phyloP scores from a whole-genome alignment of 1,140 invertebrate species.

The Lutraria rhynchaena region DNA sequence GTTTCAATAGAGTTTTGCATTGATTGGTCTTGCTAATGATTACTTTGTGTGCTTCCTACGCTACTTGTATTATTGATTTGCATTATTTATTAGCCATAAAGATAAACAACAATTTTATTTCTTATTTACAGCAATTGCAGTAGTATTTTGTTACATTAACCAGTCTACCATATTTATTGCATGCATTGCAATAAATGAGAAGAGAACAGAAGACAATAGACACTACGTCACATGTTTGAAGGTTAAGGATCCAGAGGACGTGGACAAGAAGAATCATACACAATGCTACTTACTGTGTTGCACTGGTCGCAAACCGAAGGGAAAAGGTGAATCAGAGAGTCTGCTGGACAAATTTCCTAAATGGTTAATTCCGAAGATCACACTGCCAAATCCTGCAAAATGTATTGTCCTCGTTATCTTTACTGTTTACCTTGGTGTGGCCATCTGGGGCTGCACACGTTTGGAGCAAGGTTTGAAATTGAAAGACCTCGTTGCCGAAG shows the following conservation, averaged over 20 bases:
- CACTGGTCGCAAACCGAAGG: constrained; percentile 31
- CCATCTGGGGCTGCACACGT: constrained; percentile 46
- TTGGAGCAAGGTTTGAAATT: constrained; percentile 51
- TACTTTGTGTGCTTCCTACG: background rate
- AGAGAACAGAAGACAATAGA: constrained; percentile 40
- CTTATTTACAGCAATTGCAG: constrained; percentile 61
- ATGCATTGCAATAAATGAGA: constrained; percentile 63
- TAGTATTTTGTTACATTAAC: constrained; percentile 66
- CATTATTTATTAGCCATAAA: too few species aligned
- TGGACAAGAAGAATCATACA: background rate
- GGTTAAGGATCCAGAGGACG: background rate
- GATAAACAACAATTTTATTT: too few species aligned
- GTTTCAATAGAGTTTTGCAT: too few species aligned
- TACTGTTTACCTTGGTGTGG: constrained; percentile 34
- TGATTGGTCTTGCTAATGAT: background rate
- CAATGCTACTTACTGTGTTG: constrained; percentile 32
- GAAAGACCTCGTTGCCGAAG: constrained; percentile 34
- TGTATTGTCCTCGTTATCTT: constrained; percentile 43
- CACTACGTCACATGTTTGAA: constrained; percentile 61
- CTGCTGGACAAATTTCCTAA: constrained; percentile 52
- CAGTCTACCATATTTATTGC: constrained; percentile 61
- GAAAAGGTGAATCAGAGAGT: constrained; percentile 51
- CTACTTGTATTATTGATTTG: too few species aligned
- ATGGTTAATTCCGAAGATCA: constrained; percentile 49
- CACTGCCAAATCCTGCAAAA: constrained; percentile 27